phyloP scores from a whole-genome alignment of 2,888 invertebrate species.

The Neoscelio sp. region DNA sequence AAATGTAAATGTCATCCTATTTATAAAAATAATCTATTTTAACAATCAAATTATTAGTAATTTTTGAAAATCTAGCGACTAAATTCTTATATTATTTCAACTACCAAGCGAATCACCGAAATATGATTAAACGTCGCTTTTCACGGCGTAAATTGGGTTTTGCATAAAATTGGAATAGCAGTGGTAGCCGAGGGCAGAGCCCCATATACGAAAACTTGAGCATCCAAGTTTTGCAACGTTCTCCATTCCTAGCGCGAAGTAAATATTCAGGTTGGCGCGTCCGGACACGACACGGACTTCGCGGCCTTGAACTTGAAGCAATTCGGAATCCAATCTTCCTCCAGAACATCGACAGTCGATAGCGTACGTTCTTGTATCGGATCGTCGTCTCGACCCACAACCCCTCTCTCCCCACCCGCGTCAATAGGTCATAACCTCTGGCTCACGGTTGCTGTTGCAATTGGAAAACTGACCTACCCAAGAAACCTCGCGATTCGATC shows the following conservation, averaged over 20 bases:
- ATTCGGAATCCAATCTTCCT: not conserved
- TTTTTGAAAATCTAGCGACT: too few species aligned
- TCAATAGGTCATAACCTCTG: constrained; percentile 22
- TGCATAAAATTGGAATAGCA: constrained; percentile 6
- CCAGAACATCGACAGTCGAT: not conserved
- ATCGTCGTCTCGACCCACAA: not conserved
- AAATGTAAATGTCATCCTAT: too few species aligned
- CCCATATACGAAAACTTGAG: not conserved
- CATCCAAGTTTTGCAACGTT: too few species aligned
- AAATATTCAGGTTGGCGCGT: constrained; percentile 28
- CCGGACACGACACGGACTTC: constrained; percentile 36
- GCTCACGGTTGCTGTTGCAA: constrained; percentile 13
- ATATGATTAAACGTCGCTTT: too few species aligned
- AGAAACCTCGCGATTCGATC: constrained; percentile 46
- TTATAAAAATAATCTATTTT: too few species aligned
- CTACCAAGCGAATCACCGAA: too few species aligned
- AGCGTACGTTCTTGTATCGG: not conserved
- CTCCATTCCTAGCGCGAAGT: not conserved
- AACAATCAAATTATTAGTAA: too few species aligned
- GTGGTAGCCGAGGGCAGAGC: not conserved
- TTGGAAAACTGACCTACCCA: constrained; percentile 45
- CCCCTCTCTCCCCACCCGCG: not conserved
- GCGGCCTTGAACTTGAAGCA: constrained; percentile 36
- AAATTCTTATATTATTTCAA: too few species aligned
- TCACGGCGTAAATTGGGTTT: too few species aligned